A percentile compares a stretch with the other conserved stretches of the same genome.
phyloP scores from a whole-genome alignment of 2,797 vertebrate species.

The Artibeus lituratus region DNA sequence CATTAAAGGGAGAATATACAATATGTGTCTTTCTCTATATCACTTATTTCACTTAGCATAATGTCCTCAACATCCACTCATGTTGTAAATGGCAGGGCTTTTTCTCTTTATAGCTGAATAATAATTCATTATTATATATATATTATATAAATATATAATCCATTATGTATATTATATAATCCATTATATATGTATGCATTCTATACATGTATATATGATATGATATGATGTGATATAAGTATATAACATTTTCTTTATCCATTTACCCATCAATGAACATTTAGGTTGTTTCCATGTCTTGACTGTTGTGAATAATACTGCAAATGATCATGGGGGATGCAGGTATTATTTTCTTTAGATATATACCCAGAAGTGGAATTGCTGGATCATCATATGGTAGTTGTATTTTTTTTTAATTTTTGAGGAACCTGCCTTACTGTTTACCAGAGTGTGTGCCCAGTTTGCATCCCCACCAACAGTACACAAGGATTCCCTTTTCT shows the following conservation, averaged over 20 bases:
- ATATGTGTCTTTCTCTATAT: neutral
- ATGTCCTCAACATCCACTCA: neutral
- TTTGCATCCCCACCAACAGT: neutral
- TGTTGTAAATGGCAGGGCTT: neutral
- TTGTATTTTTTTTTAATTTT: neutral
- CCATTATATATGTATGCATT: neutral
- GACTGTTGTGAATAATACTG: neutral
- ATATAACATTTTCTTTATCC: neutral
- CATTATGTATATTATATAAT: no score
- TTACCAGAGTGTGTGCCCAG: neutral
- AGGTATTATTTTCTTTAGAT: neutral
- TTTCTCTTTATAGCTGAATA: neutral
- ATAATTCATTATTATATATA: neutral
- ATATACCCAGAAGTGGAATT: neutral
- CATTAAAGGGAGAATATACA: neutral
- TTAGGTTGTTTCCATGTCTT: neutral
- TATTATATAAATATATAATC: no score
- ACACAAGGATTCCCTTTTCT: neutral
- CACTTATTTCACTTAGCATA: neutral
- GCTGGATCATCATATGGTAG: neutral
- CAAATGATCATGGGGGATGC: neutral
- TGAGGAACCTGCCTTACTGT: neutral
- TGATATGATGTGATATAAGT: no score
- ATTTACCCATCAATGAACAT: neutral
- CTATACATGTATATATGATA: no score